Evolutionary conservation across 2,797 vertebrate genomes (phyloP).

Genomic region (Fistularia commersonii): DNA sequence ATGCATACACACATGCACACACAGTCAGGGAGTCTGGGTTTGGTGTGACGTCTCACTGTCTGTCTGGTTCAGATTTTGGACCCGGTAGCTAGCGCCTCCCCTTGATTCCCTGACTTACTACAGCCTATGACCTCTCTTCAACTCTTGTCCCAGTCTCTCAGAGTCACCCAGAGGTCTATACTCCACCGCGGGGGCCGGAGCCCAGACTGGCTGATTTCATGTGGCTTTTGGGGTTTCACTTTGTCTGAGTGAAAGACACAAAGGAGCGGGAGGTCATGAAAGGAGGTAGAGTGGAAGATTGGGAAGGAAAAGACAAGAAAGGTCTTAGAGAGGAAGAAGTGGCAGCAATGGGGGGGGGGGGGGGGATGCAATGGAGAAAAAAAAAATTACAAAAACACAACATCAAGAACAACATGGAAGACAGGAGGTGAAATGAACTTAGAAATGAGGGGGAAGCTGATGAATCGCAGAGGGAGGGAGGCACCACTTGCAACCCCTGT

Average conservation of each 20-base stretch:
- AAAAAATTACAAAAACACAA: not conserved
- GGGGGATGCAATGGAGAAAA: not conserved
- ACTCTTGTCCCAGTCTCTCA: slow-evolving; percentile 7
- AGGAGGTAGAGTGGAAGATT: not conserved
- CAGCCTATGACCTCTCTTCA: slow-evolving; percentile 27
- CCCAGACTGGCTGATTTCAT: slow-evolving; percentile 7
- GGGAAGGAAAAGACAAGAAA: not conserved
- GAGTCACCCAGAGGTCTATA: slow-evolving; percentile 7
- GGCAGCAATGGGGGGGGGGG: not conserved
- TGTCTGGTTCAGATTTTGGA: slow-evolving; percentile 59
- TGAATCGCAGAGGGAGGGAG: slow-evolving; percentile 17
- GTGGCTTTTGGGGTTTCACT: slow-evolving; percentile 1
- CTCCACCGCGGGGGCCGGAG: slow-evolving; percentile 5
- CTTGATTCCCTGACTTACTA: slow-evolving; percentile 13
- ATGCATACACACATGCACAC: not conserved
- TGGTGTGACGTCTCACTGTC: slow-evolving; percentile 63
- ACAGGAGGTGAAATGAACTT: not conserved
- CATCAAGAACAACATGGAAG: not conserved
- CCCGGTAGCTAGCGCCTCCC: slow-evolving; percentile 38
- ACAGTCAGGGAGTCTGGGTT: slow-evolving; percentile 57
- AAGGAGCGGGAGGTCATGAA: not conserved
- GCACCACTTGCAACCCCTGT: slow-evolving; percentile 32
- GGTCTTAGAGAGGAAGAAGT: not conserved
- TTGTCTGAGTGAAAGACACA: not conserved
- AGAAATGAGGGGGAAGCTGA: slow-evolving; percentile 13